Evolutionary conservation across 1,140 invertebrate genomes (phyloP).

Genomic region (Heliconius himera): DNA sequence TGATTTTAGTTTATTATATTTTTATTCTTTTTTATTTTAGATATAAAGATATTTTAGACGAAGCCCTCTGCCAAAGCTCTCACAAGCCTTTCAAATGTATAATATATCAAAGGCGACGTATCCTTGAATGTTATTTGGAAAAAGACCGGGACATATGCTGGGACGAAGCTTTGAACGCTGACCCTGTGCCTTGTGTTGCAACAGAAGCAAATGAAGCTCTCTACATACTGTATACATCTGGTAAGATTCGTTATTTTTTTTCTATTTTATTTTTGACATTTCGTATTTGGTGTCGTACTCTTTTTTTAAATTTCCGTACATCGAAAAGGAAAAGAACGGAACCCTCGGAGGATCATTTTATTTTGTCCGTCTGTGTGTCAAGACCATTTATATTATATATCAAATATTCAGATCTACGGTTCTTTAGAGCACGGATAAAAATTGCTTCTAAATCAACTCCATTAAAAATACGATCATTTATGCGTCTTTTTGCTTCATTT

Average conservation of each 20-base stretch:
- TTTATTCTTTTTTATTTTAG: conserved; percentile 69
- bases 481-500: too few species aligned
- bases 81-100: conserved; percentile 89
- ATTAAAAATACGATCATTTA: too few species aligned
- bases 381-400: too few species aligned
- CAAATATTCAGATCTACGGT: too few species aligned
- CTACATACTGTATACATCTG: conserved; percentile 97
- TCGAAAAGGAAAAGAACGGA: too few species aligned
- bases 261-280: background rate
- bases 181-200: conserved; percentile 90
- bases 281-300: too few species aligned
- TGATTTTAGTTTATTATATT: background rate
- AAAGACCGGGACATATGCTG: conserved; percentile 87
- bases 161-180: conserved; percentile 86
- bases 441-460: too few species aligned
- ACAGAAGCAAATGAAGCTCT: conserved; percentile 94
- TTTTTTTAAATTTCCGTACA: too few species aligned
- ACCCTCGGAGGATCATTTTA: too few species aligned
- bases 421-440: too few species aligned
- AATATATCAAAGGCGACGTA: conserved; percentile 88
- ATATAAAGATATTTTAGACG: conserved; percentile 94
- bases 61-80: conserved; percentile 88
- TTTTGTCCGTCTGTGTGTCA: too few species aligned
- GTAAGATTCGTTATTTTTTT: conserved; percentile 60
- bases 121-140: conserved; percentile 85